Conservation (phyloP, 2,888 invertebrate species). For the Elegia similella region DNA sequence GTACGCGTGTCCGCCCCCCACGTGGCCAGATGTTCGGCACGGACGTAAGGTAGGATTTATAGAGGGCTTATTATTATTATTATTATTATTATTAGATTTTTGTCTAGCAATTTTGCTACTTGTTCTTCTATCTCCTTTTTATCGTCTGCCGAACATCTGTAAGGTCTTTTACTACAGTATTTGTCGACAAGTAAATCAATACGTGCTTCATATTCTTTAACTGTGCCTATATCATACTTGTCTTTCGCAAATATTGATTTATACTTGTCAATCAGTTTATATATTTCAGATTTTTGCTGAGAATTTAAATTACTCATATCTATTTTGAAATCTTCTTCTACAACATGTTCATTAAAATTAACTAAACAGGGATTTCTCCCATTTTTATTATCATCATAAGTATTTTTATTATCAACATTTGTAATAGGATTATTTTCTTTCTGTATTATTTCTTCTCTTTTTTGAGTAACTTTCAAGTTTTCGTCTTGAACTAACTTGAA, state of each 20-base stretch:
- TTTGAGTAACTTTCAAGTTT: conserved; percentile 25
- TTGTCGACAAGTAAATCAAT: conserved; percentile 31
- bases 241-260: conserved; percentile 24
- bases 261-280: conserved; percentile 23
- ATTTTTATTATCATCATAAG: background rate
- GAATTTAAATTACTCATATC: conserved; percentile 20
- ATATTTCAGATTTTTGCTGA: conserved; percentile 22
- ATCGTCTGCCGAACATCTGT: conserved; percentile 26
- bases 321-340: conserved; percentile 24
- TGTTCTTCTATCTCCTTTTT: conserved; percentile 27
- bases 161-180: conserved; percentile 32
- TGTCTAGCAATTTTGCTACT: conserved; percentile 24
- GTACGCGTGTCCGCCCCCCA: no score
- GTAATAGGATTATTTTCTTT: background rate
- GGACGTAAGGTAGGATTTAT: no score
- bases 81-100: conserved; percentile 26
- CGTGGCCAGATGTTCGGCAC: no score
- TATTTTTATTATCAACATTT: background rate
- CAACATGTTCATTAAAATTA: conserved; percentile 23
- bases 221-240: conserved; percentile 31
- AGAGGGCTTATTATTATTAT: no score
- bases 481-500: conserved; percentile 24
- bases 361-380: background rate
- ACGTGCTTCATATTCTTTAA: conserved; percentile 32
- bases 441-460: conserved; percentile 1